Base-by-base conservation (phyloP, 2,113 vertebrate genomes). In the Chaetorhynchus papuensis region DNA sequence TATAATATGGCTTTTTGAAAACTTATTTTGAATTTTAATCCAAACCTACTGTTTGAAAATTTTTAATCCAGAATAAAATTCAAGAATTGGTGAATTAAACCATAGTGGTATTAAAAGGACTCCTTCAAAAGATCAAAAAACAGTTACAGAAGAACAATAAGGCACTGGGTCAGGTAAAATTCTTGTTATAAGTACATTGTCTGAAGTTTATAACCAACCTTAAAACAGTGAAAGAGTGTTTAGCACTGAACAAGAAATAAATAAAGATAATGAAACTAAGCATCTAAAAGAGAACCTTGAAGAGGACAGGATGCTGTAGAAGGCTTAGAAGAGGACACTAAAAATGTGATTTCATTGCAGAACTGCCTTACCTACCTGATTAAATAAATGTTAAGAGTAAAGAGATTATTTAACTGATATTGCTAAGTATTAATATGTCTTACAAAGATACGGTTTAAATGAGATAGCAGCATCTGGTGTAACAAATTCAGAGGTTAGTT, bases 401-500 rank as follows among this genome's bases (percentile, higher is more conserved):
- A 82, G 56, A 80, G 21, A 45, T 14, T 79, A 80, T 91, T 87
- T 83, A n/a, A 72, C 37, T 60, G 7, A 50, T 83, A 74, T 15
- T 35, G 17, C 8, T 69, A 63, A 75, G 31, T 72, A 85, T 53
- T 84, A 89, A 50, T 14, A 11, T 79, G 21, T n/a, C 42, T 91
- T 69, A 17, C 27, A 75, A 82, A 87, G 16, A 60, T 14, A 52
- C 6, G 10, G 30, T 70, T 92, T 83, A 63, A 89, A 63, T 42
- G 17, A 76, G 74, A 64, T 15, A 78, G 44, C 61, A 87, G 57
- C 70, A 60, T 44, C 52, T 59, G 44, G 31, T 74, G 52, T 64
- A 87, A 71, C 57, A 83, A 80, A 92, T 66, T 90, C 80, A 89
- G 89, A 89, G 52, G 80, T 78, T 92, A 89, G 56, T 89, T 90